Conservation (phyloP, 2,797 vertebrate genomes). For the Chelidonichthys spinosus region DNA sequence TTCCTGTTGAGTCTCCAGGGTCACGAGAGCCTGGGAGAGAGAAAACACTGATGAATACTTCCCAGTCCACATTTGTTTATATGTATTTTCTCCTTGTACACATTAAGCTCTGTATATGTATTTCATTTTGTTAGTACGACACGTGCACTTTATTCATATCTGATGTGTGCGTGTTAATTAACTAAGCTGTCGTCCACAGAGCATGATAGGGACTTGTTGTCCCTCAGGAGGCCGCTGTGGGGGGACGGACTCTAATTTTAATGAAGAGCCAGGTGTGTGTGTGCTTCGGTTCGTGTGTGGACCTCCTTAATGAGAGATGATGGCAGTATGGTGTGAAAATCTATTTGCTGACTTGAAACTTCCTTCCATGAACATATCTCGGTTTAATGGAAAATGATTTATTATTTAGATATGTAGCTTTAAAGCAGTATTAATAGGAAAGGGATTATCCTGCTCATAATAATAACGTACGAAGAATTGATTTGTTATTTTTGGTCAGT, state of each 20-base stretch:
- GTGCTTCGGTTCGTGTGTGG: conserved; percentile 32
- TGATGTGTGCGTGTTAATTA: conserved; percentile 43
- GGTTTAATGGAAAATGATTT: too few relatives aligned
- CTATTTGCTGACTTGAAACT: background rate
- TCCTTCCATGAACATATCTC: background rate
- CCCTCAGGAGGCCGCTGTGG: conserved; percentile 72
- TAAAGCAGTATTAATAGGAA: too few relatives aligned
- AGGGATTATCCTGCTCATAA: too few relatives aligned
- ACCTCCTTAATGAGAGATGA: conserved; percentile 1
- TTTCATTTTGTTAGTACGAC: background rate
- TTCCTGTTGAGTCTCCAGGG: conserved; percentile 63
- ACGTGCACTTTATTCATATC: background rate
- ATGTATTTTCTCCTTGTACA: background rate
- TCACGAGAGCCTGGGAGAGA: conserved; percentile 68
- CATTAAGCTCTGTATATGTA: background rate
- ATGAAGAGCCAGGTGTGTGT: conserved; percentile 56
- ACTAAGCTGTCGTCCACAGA: conserved; percentile 58
- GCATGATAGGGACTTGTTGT: conserved; percentile 26
- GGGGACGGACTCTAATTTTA: conserved; percentile 58
- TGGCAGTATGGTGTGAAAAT: background rate
- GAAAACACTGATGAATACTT: conserved; percentile 57
- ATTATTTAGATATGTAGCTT: too few relatives aligned
- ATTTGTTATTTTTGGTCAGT: too few relatives aligned
- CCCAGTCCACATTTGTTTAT: conserved; percentile 10
- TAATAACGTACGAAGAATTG: too few relatives aligned